These are phyloP conservation scores for Euthynnus affinis DNA, from an alignment of 2,797 vertebrate species.

Conservation along the genomic window DNA sequence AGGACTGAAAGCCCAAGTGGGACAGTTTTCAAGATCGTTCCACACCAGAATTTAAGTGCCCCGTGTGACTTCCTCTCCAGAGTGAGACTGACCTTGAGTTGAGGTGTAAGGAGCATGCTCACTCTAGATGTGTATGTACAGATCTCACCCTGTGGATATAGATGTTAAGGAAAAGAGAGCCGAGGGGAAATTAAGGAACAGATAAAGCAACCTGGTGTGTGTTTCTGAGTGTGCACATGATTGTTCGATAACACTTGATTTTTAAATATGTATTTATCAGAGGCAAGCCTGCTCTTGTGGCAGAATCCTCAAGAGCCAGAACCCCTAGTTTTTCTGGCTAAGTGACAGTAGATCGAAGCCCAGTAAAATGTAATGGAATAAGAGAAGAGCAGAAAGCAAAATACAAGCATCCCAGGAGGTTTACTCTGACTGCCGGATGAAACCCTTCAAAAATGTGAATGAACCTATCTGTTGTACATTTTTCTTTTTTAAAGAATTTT, in stretches of 20 bases:
- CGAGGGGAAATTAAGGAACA: constrained; percentile 20
- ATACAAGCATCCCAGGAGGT: neutral
- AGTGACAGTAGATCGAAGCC: neutral
- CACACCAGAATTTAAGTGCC: constrained; percentile 31
- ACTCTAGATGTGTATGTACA: constrained; percentile 4
- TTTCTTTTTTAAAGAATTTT: neutral
- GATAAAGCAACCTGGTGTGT: constrained; percentile 6
- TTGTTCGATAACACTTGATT: neutral
- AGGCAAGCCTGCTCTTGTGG: neutral
- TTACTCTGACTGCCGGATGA: neutral
- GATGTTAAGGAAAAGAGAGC: neutral
- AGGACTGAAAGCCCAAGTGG: constrained; percentile 39
- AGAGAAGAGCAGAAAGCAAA: neutral
- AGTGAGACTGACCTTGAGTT: constrained; percentile 62
- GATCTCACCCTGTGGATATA: neutral
- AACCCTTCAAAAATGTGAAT: neutral
- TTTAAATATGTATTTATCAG: neutral
- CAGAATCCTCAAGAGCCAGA: neutral
- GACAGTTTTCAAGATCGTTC: constrained; percentile 53
- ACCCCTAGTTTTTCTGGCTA: neutral
- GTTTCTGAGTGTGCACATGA: neutral
- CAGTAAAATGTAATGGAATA: neutral
- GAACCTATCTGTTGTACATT: neutral
- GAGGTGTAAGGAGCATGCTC: constrained; percentile 16
- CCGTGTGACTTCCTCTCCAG: constrained; percentile 48